Percentiles rank a stretch among this genome's conserved stretches.
Conservation (phyloP, 2,888 invertebrate species). For the Perdita meconis region DNA sequence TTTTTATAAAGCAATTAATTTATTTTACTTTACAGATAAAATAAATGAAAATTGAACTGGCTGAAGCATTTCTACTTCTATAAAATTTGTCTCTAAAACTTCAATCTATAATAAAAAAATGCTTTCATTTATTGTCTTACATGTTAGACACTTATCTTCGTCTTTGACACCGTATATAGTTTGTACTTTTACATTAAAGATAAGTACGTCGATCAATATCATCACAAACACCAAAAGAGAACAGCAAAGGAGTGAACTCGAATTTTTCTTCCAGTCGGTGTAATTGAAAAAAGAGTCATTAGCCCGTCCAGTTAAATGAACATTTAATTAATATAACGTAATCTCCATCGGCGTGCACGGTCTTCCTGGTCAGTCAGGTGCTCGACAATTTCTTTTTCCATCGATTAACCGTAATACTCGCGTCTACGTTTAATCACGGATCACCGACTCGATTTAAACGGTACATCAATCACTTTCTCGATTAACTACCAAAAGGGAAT, state of each 20-base stretch:
- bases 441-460: conserved; percentile 10
- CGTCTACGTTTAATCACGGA: conserved; percentile 30
- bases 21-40: no score
- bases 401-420: conserved; percentile 32
- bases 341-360: conserved; percentile 16
- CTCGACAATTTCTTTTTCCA: conserved; percentile 21
- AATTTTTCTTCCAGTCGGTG: background rate
- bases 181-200: no score
- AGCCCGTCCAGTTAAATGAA: background rate
- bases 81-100: no score
- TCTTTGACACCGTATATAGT: no score
- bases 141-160: no score
- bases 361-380: conserved; percentile 27
- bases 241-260: background rate
- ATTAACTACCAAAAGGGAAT: conserved; percentile 30
- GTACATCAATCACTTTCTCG: conserved; percentile 41
- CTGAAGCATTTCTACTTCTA: no score
- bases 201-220: background rate
- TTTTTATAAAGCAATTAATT: no score
- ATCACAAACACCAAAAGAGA: background rate
- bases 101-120: no score
- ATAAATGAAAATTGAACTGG: no score
- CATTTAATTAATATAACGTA: conserved; percentile 49
- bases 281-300: background rate
- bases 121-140: no score